Conservation (phyloP, 2,888 invertebrate species). For the Mesochorus sp. region DNA sequence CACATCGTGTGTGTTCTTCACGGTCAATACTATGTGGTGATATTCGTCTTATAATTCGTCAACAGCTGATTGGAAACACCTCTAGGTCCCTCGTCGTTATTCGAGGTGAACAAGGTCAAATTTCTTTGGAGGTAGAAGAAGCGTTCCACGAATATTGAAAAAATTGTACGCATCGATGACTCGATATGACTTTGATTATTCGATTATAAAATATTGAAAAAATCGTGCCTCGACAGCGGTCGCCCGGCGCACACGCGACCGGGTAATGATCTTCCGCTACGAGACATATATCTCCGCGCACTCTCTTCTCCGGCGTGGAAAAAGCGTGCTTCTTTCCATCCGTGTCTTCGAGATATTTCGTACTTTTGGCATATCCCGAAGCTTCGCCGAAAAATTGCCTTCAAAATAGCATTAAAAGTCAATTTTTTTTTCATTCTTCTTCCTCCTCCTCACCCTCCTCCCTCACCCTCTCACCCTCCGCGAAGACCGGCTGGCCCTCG, state of each 20-base stretch:
- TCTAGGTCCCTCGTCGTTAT: constrained; percentile 8
- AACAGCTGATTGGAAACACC: constrained; percentile 66
- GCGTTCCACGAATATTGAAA: no score
- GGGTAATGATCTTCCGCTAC: constrained; percentile 59
- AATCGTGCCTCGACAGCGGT: constrained; percentile 44
- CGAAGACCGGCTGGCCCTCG: constrained; percentile 53
- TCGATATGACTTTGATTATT: no score
- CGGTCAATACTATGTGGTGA: constrained; percentile 59
- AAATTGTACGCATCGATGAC: no score
- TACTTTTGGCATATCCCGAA: no score
- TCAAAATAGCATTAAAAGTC: no score
- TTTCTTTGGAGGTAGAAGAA: no score
- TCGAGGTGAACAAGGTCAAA: background rate
- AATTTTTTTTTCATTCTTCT: background rate
- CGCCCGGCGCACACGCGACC: constrained; percentile 62
- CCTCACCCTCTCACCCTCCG: constrained; percentile 5
- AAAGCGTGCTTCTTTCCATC: background rate
- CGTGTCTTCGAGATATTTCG: background rate
- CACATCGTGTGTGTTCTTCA: no score
- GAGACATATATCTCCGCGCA: constrained; percentile 12
- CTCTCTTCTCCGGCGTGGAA: background rate
- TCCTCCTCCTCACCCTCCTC: no score
- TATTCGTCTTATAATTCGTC: constrained; percentile 59
- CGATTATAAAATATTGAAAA: no score
- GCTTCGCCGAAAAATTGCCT: no score